Evolutionary conservation across 1,140 invertebrate genomes (phyloP), one percentile per base, ranked within the genome.

Genomic region (Macrobrachium rosenbergii): DNA sequence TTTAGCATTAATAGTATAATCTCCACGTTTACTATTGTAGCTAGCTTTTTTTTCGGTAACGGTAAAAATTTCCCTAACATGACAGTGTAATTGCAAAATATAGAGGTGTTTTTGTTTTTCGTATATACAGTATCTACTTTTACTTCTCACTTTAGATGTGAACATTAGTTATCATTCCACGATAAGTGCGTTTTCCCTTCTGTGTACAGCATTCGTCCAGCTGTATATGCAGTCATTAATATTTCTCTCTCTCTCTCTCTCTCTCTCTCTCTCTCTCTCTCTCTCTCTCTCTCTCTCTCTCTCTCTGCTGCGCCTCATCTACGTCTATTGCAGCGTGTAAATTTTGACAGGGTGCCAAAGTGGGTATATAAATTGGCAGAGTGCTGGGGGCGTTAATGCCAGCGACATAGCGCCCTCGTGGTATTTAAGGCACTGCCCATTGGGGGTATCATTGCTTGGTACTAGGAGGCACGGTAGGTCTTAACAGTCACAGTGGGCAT

Each of bases 331-430:
- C 78, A 80, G 59, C 21, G 59, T 80, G 78, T 59, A 63, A 21
- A 63, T 64, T 63, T 80, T 80, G 78, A 80, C 78, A 80, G 59
- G 59, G 16, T 80, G 78, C 78, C 78, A 80, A 60, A 43, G 59
- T 80, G 60, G 78, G 78, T 80, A 58, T 80, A 80, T 63, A 80
- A 63, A 80, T 80, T 80, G 78, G 78, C 78, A 80, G 23, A 28
- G 69, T 37, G 58, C 78, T 19, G 78, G 60, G 58, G 78, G 60
- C 58, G 78, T 58, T 80, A 63, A 80, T 80, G 78, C 78, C 78
- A 80, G 60, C n/a, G 78, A 63, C 78, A 80, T 21, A 28, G 63
- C 60, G 78, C 21, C 78, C 78, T 80, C 78, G 78, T 28, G 78
- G 60, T 80, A 80, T 80, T 80, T 80, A 80, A 63, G 78, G 78